A percentile compares a stretch with the other conserved stretches of the same genome.
Evolutionary conservation across 2,888 invertebrate species (phyloP).

Genomic region (Agonopterix alstromeriana): DNA sequence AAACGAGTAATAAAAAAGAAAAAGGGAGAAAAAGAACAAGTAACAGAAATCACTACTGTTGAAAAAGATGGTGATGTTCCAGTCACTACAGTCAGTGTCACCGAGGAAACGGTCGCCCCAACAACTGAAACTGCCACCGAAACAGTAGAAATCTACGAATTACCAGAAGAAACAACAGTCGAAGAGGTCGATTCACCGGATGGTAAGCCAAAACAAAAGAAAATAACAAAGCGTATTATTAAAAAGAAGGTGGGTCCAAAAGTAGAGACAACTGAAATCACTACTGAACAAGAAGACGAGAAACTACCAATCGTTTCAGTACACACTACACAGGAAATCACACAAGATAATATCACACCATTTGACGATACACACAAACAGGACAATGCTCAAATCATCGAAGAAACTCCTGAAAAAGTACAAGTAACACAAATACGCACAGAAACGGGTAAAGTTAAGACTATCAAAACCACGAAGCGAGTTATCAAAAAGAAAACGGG

Average conservation of each 20-base stretch:
- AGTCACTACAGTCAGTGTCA: slow-evolving; percentile 25
- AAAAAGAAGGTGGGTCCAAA: slow-evolving; percentile 26
- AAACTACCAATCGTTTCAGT: slow-evolving; percentile 34
- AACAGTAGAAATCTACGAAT: slow-evolving; percentile 12
- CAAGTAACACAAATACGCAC: slow-evolving; percentile 23
- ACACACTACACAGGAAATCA: slow-evolving; percentile 23
- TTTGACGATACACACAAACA: slow-evolving; percentile 11
- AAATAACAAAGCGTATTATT: slow-evolving; percentile 23
- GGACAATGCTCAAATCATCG: slow-evolving; percentile 28
- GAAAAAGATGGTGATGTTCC: slow-evolving; percentile 26
- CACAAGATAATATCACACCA: slow-evolving; percentile 27
- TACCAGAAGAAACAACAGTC: slow-evolving; percentile 22
- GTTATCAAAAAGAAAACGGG: slow-evolving; percentile 35
- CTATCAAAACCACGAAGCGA: slow-evolving; percentile 29
- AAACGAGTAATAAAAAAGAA: slow-evolving; percentile 28
- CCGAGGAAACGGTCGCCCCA: slow-evolving; percentile 11
- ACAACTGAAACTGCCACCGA: slow-evolving; percentile 10
- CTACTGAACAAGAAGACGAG: slow-evolving; percentile 17
- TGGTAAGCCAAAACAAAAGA: slow-evolving; percentile 31
- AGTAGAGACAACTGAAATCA: slow-evolving; percentile 18
- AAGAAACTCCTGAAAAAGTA: slow-evolving; percentile 17
- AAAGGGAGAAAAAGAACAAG: slow-evolving; percentile 19
- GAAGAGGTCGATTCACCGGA: slow-evolving; percentile 5
- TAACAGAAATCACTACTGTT: slow-evolving; percentile 22
- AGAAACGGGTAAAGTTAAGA: slow-evolving; percentile 17